Base-by-base conservation (phyloP, 2,888 invertebrate genomes). In the Dasysyrphus albostriatus region DNA sequence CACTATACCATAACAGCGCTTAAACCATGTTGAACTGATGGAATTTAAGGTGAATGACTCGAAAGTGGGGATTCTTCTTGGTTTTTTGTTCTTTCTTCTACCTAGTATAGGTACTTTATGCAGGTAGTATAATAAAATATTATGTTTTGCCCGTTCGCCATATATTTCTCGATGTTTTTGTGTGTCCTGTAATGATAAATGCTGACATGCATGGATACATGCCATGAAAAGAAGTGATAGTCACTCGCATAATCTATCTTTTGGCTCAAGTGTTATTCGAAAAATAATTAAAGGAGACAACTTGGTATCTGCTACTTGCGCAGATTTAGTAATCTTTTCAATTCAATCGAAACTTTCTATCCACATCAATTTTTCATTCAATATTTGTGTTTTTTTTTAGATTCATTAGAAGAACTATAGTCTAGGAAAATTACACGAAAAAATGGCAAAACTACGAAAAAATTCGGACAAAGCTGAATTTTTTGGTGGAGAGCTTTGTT, bases 11-110 rank as follows among this genome's bases (percentile, higher is more conserved):
- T 67, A 76, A 24, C 19, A 77, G 39, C 70, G 39, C 77, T 81
- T 85, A 85, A 85, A 81, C 85, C 61, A 74, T 78, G 77, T 37
- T 85, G 74, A 85, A 78, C 85, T 74, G 58, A 81, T 81, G 85
- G 69, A 81, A 85, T 81, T 81, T 81, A 74, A 78, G 85, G 85
- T 85, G 85, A 85, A 85, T 81, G 85, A 85, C 85, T 78, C 44
- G 14, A 74, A 74, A 70, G 81, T 73, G 67, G 85, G 74, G 51
- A 77, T 77, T 54, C 74, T 61, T 69, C 19, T 67, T 34, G 12
- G 19, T 5, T 44, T 42, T 63, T 73, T 72, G 73, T 72, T 80
- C 59, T 73, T 76, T 72, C 79, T 79, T 54, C 16, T 74, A 7
- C 12, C 29, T 56, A 10, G 24, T 24, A 24, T 24, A 24, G 3